These are phyloP conservation scores for Drosophila kurseongensis DNA, from an alignment of 1,140 invertebrate genomes.

Conservation along the genomic window DNA sequence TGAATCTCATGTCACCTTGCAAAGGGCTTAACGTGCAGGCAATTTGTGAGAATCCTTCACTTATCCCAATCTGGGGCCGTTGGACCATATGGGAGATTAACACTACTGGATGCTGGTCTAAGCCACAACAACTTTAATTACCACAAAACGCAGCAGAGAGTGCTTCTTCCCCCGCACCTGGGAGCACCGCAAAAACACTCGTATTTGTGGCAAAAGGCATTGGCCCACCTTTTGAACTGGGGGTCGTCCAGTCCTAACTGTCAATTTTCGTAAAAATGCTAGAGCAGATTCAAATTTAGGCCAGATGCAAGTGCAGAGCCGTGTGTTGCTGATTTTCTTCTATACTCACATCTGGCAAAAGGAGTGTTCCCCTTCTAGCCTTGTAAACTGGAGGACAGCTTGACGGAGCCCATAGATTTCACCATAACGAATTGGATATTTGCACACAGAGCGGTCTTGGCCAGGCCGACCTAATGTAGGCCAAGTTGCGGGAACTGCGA, in stretches of 20 bases:
- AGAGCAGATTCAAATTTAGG: constrained; percentile 46
- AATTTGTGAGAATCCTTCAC: constrained; percentile 21
- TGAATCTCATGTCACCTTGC: background rate
- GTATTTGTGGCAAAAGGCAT: constrained; percentile 11
- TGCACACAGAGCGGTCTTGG: constrained; percentile 52
- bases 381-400: constrained; percentile 10
- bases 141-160: constrained; percentile 19
- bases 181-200: constrained; percentile 10
- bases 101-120: constrained; percentile 21
- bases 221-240: constrained; percentile 14
- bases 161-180: constrained; percentile 3
- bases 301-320: too few species aligned
- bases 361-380: constrained; percentile 18
- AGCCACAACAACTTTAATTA: constrained; percentile 50
- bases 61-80: constrained; percentile 15
- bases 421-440: constrained; percentile 77
- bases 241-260: constrained; percentile 57
- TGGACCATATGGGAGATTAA: constrained; percentile 27
- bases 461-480: constrained; percentile 69
- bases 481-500: constrained; percentile 56
- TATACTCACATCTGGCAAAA: constrained; percentile 21
- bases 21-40: constrained; percentile 17
- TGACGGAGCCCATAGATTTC: constrained; percentile 64
- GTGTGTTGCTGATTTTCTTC: too few species aligned
- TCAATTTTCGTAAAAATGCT: constrained; percentile 73